Conservation (phyloP, 2,888 invertebrate species). For the Ptilodon capucinus region DNA sequence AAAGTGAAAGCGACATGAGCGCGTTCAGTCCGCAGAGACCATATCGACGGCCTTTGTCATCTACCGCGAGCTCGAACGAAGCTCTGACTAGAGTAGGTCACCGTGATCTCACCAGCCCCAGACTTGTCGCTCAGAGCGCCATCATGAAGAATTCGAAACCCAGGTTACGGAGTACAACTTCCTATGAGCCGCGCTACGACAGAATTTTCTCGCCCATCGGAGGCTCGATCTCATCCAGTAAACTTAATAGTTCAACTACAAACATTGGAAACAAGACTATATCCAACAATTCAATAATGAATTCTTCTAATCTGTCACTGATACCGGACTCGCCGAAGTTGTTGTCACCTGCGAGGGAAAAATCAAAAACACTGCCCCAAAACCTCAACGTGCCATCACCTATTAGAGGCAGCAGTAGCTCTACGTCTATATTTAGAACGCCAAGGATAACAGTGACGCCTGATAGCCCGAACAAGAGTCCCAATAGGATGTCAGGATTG, state of each 20-base stretch:
- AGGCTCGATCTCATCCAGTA: conserved; percentile 65
- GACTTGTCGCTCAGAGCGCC: conserved; percentile 65
- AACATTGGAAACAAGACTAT: conserved; percentile 59
- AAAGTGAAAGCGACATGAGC: conserved; percentile 75
- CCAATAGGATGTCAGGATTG: conserved; percentile 75
- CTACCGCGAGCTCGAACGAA: conserved; percentile 73
- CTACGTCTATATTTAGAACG: conserved; percentile 71
- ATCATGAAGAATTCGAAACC: conserved; percentile 61
- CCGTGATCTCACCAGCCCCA: conserved; percentile 67
- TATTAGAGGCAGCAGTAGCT: conserved; percentile 73
- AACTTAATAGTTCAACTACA: conserved; percentile 64
- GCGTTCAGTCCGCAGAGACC: conserved; percentile 66
- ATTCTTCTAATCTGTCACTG: conserved; percentile 73
- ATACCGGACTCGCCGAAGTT: conserved; percentile 76
- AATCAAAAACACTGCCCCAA: conserved; percentile 85
- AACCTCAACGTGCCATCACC: conserved; percentile 76
- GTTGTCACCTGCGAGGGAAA: conserved; percentile 71
- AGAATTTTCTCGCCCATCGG: conserved; percentile 72
- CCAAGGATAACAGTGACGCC: conserved; percentile 74
- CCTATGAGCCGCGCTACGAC: conserved; percentile 74
- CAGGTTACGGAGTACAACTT: conserved; percentile 69
- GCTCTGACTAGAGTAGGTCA: conserved; percentile 66
- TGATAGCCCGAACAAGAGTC: conserved; percentile 80
- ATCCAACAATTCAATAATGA: conserved; percentile 63
- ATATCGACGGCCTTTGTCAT: conserved; percentile 69